phyloP scores from a whole-genome alignment of 2,113 vertebrate species.

The Orthonyx spaldingii region DNA sequence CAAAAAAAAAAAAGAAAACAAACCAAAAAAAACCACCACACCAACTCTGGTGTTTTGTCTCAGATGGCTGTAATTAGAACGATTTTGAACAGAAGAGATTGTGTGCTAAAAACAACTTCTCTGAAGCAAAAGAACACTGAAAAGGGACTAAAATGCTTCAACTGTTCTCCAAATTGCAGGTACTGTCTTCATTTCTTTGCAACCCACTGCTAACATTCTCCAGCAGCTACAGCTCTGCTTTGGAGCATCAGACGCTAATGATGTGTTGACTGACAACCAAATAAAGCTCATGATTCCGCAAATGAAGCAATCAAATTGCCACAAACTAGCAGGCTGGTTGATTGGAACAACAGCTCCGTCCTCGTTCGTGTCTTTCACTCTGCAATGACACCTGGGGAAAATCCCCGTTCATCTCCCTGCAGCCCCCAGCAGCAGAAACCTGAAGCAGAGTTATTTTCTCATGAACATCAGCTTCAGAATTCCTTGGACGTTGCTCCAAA shows the following conservation, averaged over 20 bases:
- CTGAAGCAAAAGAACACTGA: background rate
- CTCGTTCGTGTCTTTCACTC: rapidly evolving
- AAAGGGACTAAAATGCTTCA: background rate
- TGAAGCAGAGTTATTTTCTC: background rate
- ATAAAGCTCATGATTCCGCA: background rate
- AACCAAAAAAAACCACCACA: background rate
- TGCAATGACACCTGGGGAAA: background rate
- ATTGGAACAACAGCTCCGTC: background rate
- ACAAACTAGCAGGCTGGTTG: background rate
- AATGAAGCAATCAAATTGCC: background rate
- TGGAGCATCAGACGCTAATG: background rate
- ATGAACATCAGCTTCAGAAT: background rate
- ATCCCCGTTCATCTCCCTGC: rapidly evolving
- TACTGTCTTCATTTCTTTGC: background rate
- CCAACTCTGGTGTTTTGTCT: background rate
- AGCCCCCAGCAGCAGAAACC: background rate
- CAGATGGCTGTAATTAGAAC: background rate
- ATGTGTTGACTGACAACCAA: background rate
- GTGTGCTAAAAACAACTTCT: background rate
- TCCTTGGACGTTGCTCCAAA: background rate
- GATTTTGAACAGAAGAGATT: background rate
- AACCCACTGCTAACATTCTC: background rate
- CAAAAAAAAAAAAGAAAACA: background rate
- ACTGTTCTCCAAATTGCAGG: background rate
- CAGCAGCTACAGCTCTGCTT: background rate